Conservation (phyloP, 2,113 vertebrate genomes). For the Labeo rohita region DNA sequence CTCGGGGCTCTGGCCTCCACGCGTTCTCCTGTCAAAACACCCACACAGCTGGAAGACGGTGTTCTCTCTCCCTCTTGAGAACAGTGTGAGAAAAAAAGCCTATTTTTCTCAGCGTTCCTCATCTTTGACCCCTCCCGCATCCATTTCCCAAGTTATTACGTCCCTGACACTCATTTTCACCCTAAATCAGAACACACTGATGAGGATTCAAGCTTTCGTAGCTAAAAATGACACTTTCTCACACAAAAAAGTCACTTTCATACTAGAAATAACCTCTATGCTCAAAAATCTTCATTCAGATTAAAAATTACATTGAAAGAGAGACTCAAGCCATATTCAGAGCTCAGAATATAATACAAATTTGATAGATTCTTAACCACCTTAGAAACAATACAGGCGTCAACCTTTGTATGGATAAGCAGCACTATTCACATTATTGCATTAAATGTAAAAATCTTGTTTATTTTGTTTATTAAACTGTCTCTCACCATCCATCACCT, state of each 20-base stretch:
- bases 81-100: neutral
- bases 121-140: constrained; percentile 27
- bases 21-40: constrained; percentile 12
- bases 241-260: neutral
- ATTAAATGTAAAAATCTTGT: neutral
- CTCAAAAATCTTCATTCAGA: neutral
- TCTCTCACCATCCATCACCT: constrained; percentile 9
- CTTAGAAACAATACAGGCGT: neutral
- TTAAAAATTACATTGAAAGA: neutral
- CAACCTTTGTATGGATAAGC: neutral
- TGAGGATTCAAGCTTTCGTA: neutral
- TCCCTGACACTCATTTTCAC: neutral
- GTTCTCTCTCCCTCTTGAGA: neutral
- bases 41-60: constrained; percentile 1
- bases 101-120: constrained; percentile 21
- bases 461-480: neutral
- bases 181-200: neutral
- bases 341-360: neutral
- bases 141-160: neutral
- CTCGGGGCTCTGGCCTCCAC: constrained; percentile 14
- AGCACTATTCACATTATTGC: neutral
- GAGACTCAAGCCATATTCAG: neutral
- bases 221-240: constrained; percentile 10
- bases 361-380: neutral
- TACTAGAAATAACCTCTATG: constrained; percentile 3